These are phyloP conservation scores for Malacoraja senta DNA, from an alignment of 2,797 vertebrate species.

Conservation along the genomic window DNA sequence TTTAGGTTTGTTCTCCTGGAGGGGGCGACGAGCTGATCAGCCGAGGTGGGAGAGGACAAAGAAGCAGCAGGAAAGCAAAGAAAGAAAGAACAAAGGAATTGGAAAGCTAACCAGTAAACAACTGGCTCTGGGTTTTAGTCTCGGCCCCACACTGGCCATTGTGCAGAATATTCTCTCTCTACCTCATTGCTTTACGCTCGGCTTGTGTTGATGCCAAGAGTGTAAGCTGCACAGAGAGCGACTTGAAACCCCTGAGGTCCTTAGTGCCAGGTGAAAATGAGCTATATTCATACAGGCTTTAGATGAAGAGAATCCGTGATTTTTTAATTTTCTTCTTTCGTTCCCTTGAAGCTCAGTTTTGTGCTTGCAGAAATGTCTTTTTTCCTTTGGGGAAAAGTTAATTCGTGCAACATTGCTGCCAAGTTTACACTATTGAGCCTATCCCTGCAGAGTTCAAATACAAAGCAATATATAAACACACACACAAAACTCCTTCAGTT, in stretches of 20 bases:
- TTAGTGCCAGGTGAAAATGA: constrained; percentile 12
- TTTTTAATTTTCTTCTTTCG: not conserved
- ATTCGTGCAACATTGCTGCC: not conserved
- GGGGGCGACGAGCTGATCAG: not conserved
- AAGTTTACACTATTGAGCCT: not conserved
- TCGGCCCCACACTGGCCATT: not conserved
- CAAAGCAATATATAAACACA: not conserved
- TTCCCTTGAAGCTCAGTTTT: not conserved
- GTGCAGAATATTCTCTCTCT: not conserved
- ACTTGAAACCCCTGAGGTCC: not conserved
- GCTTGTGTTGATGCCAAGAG: not conserved
- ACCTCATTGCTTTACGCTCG: not conserved
- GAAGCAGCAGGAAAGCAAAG: not conserved
- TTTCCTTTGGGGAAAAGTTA: not conserved
- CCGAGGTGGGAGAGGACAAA: not conserved
- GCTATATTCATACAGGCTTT: not conserved
- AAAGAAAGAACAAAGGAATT: constrained; percentile 3
- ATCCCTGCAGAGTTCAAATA: not conserved
- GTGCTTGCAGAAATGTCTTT: not conserved
- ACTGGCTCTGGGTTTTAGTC: not conserved
- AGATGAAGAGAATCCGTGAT: not conserved
- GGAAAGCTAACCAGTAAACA: not conserved
- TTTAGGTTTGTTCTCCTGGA: not conserved
- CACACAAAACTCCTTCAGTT: not conserved
- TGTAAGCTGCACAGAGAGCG: not conserved